Conservation (phyloP, 2,113 vertebrate species). For the Petroica traversi region DNA sequence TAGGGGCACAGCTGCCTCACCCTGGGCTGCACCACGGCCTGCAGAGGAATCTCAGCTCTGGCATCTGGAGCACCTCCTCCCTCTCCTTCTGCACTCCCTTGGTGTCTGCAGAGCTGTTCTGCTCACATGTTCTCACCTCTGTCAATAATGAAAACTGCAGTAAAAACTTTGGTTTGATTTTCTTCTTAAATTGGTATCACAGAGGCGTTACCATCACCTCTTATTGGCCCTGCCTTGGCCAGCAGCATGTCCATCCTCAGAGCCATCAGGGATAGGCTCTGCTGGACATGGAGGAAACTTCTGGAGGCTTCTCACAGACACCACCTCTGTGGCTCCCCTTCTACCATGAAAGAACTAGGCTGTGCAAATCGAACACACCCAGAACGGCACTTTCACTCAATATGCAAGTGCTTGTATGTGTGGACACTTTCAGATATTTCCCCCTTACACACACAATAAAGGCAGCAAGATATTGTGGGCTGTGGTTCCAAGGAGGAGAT, state of each 20-base stretch:
- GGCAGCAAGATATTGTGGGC: neutral
- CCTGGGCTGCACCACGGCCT: rapidly evolving
- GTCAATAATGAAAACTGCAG: neutral
- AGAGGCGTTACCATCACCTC: no score
- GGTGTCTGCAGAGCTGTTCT: neutral
- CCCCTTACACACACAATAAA: neutral
- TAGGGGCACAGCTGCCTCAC: neutral
- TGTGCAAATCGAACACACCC: rapidly evolving
- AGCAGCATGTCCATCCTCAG: neutral
- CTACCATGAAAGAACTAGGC: neutral
- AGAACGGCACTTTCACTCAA: neutral
- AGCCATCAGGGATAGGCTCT: neutral
- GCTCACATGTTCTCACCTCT: neutral
- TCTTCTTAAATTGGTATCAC: no score
- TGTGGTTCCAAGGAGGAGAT: neutral
- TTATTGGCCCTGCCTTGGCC: neutral
- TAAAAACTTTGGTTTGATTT: neutral
- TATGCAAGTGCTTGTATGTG: neutral
- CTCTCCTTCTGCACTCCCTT: neutral
- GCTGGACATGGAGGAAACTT: neutral
- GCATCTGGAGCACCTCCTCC: rapidly evolving
- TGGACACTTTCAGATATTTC: neutral
- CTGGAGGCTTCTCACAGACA: neutral
- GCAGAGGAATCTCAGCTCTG: neutral
- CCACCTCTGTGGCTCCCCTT: neutral